Evolutionary conservation across 2,888 invertebrate genomes (phyloP).

Genomic region (Parnassius glacialis): DNA sequence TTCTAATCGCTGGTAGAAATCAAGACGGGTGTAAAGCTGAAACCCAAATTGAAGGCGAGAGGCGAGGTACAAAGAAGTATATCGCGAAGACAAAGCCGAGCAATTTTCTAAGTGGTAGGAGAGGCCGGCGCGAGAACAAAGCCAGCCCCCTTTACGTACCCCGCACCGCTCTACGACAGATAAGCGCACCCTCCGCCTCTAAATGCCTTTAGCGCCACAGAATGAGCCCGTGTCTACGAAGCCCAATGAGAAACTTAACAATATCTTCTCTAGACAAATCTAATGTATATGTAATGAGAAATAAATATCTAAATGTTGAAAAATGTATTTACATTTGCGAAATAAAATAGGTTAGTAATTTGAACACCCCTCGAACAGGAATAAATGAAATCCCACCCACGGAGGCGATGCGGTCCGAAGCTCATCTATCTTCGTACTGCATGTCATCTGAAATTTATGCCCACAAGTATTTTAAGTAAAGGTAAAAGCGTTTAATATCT

Average conservation of each 20-base stretch:
- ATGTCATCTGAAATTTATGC: conserved; percentile 33
- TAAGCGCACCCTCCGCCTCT: conserved; percentile 61
- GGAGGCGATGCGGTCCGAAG: conserved; percentile 28
- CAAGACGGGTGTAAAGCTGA: conserved; percentile 43
- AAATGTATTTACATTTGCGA: conserved; percentile 40
- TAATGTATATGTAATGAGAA: conserved; percentile 53
- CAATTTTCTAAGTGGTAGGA: conserved; percentile 76
- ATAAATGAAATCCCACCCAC: conserved; percentile 36
- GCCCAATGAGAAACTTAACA: conserved; percentile 51
- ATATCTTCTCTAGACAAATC: conserved; percentile 48
- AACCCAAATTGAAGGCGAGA: conserved; percentile 58
- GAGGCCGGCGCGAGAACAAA: conserved; percentile 61
- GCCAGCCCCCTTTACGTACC: conserved; percentile 42
- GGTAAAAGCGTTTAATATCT: conserved; percentile 28
- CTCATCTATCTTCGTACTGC: conserved; percentile 33
- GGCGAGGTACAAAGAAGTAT: conserved; percentile 59
- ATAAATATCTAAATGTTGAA: conserved; percentile 44
- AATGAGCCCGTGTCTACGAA: conserved; percentile 50
- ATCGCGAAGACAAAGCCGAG: conserved; percentile 66
- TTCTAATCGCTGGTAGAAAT: conserved; percentile 22
- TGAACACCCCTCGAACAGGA: conserved; percentile 33
- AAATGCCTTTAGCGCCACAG: conserved; percentile 60
- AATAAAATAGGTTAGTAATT: conserved; percentile 35
- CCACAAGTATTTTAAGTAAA: conserved; percentile 29
- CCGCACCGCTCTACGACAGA: conserved; percentile 47